phyloP scores from a whole-genome alignment of 2,113 vertebrate genomes.

The Capreolus pygargus region DNA sequence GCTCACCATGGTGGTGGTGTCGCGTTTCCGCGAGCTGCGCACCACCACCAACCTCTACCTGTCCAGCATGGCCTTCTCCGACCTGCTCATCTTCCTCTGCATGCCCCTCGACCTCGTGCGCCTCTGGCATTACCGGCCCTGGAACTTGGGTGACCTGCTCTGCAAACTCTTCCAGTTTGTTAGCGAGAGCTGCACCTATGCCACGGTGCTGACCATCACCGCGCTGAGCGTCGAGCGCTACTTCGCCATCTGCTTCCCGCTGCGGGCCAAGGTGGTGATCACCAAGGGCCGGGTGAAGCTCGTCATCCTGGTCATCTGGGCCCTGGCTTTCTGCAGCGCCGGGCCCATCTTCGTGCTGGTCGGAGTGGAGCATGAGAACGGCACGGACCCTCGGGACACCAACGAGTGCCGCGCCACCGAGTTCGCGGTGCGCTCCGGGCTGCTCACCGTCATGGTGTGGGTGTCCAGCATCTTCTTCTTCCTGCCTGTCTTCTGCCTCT shows the following conservation, averaged over 20 bases:
- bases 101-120: slow-evolving; percentile 96
- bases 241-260: slow-evolving; percentile 94
- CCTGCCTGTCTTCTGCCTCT: slow-evolving; percentile 95
- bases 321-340: slow-evolving; percentile 89
- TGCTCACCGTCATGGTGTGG: slow-evolving; percentile 97
- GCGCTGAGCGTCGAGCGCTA: slow-evolving; percentile 97
- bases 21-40: slow-evolving; percentile 93
- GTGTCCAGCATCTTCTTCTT: slow-evolving; percentile 95
- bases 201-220: slow-evolving; percentile 96
- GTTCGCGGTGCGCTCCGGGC: slow-evolving; percentile 92
- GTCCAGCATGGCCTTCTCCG: slow-evolving; percentile 97
- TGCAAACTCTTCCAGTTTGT: slow-evolving; percentile 98
- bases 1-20: slow-evolving; percentile 94
- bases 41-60: slow-evolving; percentile 97
- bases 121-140: slow-evolving; percentile 96
- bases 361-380: slow-evolving; percentile 92
- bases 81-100: slow-evolving; percentile 95
- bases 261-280: slow-evolving; percentile 93
- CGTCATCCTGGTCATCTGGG: slow-evolving; percentile 93
- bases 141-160: slow-evolving; percentile 92
- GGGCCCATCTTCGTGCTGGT: slow-evolving; percentile 95
- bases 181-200: slow-evolving; percentile 96
- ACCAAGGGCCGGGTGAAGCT: slow-evolving; percentile 93
- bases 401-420: slow-evolving; percentile 95
- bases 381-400: slow-evolving; percentile 85